phyloP scores from a whole-genome alignment of 2,888 invertebrate species.

The Boloria euphrosyne region DNA sequence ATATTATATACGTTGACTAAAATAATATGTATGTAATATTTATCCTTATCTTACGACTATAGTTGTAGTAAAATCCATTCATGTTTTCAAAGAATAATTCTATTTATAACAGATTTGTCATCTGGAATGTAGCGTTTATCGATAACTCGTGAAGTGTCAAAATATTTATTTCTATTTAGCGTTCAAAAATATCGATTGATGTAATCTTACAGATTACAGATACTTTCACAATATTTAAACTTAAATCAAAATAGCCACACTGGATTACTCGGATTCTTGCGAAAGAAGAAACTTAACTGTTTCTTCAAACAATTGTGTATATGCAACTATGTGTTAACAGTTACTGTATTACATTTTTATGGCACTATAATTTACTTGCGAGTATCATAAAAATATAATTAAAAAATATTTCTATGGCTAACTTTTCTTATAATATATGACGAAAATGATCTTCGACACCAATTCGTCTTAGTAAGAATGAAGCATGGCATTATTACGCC shows the following conservation, averaged over 20 bases:
- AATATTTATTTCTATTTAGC: slow-evolving; percentile 11
- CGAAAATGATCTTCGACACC: no score
- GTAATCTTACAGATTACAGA: not conserved
- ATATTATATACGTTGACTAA: not conserved
- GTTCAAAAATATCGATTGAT: slow-evolving; percentile 10
- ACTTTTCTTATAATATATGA: no score
- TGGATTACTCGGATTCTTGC: slow-evolving; percentile 21
- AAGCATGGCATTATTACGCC: no score
- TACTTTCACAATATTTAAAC: slow-evolving; percentile 22
- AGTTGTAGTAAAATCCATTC: slow-evolving; percentile 11
- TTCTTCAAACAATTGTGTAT: not conserved
- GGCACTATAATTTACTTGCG: not conserved
- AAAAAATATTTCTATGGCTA: no score
- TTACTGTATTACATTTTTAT: not conserved
- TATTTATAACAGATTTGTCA: slow-evolving; percentile 14
- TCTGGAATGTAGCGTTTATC: not conserved
- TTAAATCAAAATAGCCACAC: slow-evolving; percentile 9
- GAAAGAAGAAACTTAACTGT: slow-evolving; percentile 15
- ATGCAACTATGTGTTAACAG: not conserved
- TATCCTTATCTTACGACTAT: not conserved
- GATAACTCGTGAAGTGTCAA: slow-evolving; percentile 17
- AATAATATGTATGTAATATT: not conserved
- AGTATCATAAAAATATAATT: not conserved
- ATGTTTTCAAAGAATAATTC: slow-evolving; percentile 11
- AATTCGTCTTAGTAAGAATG: no score